Percentiles rank a stretch among this genome's conserved stretches.
Conservation (phyloP, 2,797 vertebrate genomes). For the Masticophis lateralis region DNA sequence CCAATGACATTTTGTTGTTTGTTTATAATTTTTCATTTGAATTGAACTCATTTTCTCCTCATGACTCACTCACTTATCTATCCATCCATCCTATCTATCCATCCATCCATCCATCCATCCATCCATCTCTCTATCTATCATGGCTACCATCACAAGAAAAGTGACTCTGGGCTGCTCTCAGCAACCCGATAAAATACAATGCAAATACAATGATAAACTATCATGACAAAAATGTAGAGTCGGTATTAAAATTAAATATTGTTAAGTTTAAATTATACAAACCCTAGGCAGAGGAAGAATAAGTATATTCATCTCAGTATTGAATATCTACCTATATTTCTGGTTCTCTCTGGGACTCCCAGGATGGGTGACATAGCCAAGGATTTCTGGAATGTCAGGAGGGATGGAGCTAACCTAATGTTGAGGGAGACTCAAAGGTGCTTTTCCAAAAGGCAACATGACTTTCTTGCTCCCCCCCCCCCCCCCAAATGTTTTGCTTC, state of each 20-base stretch:
- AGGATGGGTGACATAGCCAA: not conserved
- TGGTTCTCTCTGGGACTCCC: not conserved
- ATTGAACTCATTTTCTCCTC: not conserved
- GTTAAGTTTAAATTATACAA: not conserved
- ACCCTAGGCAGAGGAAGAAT: not conserved
- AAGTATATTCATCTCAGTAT: not conserved
- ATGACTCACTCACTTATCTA: not conserved
- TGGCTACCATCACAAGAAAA: not conserved
- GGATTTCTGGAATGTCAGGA: not conserved
- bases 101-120: no score
- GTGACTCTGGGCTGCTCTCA: not conserved
- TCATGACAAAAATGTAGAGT: not conserved
- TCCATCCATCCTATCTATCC: no score
- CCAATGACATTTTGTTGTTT: not conserved
- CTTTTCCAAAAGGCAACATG: not conserved
- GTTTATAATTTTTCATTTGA: not conserved
- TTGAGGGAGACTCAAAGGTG: not conserved
- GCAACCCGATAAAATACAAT: not conserved
- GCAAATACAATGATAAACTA: not conserved
- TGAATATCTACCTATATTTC: not conserved
- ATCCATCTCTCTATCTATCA: no score
- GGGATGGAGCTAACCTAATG: not conserved
- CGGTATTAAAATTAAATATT: not conserved
- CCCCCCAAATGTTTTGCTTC: not conserved
- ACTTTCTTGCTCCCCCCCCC: not conserved